phyloP scores from a whole-genome alignment of 2,113 vertebrate species.

The Desmodus rotundus region DNA sequence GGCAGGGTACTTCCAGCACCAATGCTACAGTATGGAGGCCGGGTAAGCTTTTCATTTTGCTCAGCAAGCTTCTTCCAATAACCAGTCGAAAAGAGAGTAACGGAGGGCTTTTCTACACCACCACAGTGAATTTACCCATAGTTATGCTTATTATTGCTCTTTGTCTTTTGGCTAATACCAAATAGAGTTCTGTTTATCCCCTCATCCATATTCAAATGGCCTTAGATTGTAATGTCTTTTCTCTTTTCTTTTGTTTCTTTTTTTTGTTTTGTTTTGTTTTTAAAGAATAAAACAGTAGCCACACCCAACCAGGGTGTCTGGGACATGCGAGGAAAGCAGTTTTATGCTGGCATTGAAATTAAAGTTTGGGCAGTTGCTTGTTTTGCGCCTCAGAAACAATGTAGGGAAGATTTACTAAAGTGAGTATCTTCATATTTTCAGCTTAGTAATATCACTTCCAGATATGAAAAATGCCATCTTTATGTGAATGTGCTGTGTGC shows the following conservation, averaged over 20 bases:
- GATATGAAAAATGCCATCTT: constrained; percentile 49
- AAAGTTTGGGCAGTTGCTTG: constrained; percentile 99
- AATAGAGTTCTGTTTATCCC: constrained; percentile 44
- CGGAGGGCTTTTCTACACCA: not conserved
- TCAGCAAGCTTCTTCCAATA: not conserved
- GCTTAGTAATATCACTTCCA: constrained; percentile 56
- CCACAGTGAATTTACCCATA: not conserved
- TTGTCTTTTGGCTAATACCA: constrained; percentile 41
- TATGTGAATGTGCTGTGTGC: constrained; percentile 38
- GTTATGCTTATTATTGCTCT: not conserved
- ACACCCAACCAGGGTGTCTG: constrained; percentile 99
- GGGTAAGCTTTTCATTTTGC: constrained; percentile 85
- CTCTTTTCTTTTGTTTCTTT: constrained; percentile 66
- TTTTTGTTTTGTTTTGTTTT: constrained; percentile 66
- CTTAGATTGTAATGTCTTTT: constrained; percentile 71
- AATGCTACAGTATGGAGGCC: constrained; percentile 98
- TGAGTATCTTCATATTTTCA: constrained; percentile 83
- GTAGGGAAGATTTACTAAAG: constrained; percentile 97
- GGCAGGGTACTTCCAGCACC: constrained; percentile 97
- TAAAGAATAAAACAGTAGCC: constrained; percentile 98
- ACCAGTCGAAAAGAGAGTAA: not conserved
- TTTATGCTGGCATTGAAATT: constrained; percentile 99
- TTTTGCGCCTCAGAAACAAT: constrained; percentile 98
- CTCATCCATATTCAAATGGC: constrained; percentile 50
- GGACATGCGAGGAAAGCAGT: constrained; percentile 99